phyloP scores from a whole-genome alignment of 1,140 invertebrate species.

The Acromyrmex charruanus region DNA sequence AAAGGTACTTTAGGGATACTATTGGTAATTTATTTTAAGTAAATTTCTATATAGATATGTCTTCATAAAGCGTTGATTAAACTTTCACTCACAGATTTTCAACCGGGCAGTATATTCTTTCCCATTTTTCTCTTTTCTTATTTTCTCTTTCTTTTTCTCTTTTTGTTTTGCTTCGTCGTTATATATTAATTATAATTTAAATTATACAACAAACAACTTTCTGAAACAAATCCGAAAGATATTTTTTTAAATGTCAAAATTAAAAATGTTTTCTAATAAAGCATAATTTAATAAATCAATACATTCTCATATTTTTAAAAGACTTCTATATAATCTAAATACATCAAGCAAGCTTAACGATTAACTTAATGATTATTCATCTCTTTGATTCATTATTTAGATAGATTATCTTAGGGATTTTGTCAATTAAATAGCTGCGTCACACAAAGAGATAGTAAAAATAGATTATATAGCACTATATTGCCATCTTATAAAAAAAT shows the following conservation, averaged over 20 bases:
- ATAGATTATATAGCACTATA: slow-evolving; percentile 19
- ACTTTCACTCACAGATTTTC: background rate
- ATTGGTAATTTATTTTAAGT: background rate
- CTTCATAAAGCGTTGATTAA: background rate
- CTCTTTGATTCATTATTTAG: slow-evolving; percentile 44
- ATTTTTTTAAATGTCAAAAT: background rate
- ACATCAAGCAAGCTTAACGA: background rate
- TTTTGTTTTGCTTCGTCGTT: background rate
- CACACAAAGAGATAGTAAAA: background rate
- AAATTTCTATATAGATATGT: slow-evolving; percentile 16
- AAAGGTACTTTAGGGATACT: background rate
- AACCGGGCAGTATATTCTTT: background rate
- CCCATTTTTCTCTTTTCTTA: background rate
- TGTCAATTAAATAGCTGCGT: background rate
- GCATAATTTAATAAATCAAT: background rate
- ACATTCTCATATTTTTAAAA: background rate
- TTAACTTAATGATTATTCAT: slow-evolving; percentile 26
- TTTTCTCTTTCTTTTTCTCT: background rate
- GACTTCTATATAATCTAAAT: background rate
- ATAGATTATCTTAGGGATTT: background rate
- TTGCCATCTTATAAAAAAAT: background rate
- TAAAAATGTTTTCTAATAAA: background rate
- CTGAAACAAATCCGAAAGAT: background rate
- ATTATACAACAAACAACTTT: slow-evolving; percentile 17
- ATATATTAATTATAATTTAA: slow-evolving; percentile 31